Evolutionary conservation across 2,797 vertebrate species (phyloP).

Genomic region (Sylvia borin): DNA sequence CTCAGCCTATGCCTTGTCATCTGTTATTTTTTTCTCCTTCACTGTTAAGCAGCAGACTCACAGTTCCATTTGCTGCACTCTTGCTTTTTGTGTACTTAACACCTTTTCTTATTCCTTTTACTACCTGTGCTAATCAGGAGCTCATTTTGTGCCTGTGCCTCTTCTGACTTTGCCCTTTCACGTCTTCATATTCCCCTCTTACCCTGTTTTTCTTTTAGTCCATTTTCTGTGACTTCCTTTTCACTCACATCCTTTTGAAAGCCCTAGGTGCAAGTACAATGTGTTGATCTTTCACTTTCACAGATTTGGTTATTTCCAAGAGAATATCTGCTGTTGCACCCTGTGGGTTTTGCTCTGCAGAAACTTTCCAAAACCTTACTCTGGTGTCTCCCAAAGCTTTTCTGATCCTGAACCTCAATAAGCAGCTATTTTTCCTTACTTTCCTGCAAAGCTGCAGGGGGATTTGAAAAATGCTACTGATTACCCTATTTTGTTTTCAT

Average conservation of each 20-base stretch:
- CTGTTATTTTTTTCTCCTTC: constrained; percentile 49
- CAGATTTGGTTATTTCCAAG: neutral
- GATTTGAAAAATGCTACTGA: neutral
- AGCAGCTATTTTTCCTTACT: neutral
- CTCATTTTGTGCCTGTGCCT: constrained; percentile 54
- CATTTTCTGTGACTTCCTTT: constrained; percentile 51
- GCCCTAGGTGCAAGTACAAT: constrained; percentile 5
- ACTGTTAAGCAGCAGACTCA: constrained; percentile 57
- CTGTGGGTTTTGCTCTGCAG: neutral
- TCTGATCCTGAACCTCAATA: neutral
- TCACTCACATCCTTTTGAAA: constrained; percentile 30
- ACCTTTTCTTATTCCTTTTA: constrained; percentile 46
- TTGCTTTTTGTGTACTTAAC: constrained; percentile 63
- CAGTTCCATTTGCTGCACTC: constrained; percentile 62
- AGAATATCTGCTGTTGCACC: neutral
- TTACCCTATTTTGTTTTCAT: neutral
- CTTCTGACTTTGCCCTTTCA: constrained; percentile 57
- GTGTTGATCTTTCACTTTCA: constrained; percentile 38
- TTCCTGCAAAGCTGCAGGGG: neutral
- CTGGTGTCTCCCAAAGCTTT: neutral
- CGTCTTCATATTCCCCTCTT: constrained; percentile 13
- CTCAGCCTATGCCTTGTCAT: constrained; percentile 46
- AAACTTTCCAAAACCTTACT: constrained; percentile 17
- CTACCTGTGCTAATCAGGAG: constrained; percentile 61
- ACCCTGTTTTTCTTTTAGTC: constrained; percentile 34